phyloP scores from a whole-genome alignment of 2,888 invertebrate species.

The Drosophila melanocephala region DNA sequence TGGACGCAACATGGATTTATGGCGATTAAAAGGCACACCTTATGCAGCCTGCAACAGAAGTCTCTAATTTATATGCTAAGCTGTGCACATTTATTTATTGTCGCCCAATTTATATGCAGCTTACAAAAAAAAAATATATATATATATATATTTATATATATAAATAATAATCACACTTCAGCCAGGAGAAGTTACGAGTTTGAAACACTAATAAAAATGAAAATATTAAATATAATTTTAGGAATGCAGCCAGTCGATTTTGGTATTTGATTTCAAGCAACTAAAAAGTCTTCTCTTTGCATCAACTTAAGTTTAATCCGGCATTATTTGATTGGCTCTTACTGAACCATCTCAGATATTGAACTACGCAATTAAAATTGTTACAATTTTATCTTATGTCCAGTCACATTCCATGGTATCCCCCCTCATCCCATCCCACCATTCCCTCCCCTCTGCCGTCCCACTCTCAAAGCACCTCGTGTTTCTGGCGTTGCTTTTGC shows the following conservation, averaged over 20 bases:
- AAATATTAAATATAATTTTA: neutral
- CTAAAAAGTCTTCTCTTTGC: neutral
- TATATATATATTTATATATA: neutral
- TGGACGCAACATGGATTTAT: constrained; percentile 53
- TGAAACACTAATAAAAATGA: neutral
- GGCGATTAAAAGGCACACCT: constrained; percentile 42
- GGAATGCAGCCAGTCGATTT: neutral
- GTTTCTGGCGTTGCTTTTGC: constrained; percentile 49
- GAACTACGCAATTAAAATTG: constrained; percentile 30
- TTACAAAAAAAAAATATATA: neutral
- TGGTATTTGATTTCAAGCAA: neutral
- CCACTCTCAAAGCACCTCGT: neutral
- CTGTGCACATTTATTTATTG: neutral
- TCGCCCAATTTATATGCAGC: neutral
- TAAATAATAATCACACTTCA: neutral
- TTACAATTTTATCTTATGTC: constrained; percentile 6
- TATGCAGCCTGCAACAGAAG: constrained; percentile 11
- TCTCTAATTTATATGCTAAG: neutral
- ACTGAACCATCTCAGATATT: neutral
- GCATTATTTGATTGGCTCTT: neutral
- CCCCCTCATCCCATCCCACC: neutral
- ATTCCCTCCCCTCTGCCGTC: neutral
- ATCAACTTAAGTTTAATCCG: neutral
- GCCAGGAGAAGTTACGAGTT: neutral
- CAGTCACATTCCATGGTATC: constrained; percentile 21